Evolutionary conservation across 2,888 invertebrate genomes (phyloP), one percentile per base, ranked within the genome.

Genomic region (Catocala fraxini): DNA sequence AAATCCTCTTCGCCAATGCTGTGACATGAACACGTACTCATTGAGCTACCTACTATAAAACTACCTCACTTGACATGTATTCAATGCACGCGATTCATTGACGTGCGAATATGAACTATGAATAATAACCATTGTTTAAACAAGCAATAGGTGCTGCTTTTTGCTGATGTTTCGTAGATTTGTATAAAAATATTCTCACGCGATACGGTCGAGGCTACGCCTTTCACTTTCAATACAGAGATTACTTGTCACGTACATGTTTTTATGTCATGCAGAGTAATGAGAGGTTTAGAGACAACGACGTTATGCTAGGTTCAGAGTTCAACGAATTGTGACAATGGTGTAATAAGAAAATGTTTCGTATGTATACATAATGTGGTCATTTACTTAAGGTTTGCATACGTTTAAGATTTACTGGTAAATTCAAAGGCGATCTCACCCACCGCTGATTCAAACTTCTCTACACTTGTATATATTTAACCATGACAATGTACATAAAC

Each of bases 141-240:
- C 55, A 15, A 56, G 68, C 65, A 75, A 64, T 77, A 75, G 58
- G 62, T 64, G 59, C 45, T 51, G 65, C 63, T 71, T 68, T 54
- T 63, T 59, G 6, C 25, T 9, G 58, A 56, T 56, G n/a, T 34
- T 49, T 46, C 39, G 56, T 35, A 51, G 51, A 41, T 54, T 43
- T 60, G 12, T 53, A 59, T 51, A 58, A 63, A 70, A 76, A 73
- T 73, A 76, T 80, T 81, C 82, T 71, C 80, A 80, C 79, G 75
- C 73, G 71, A 75, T 72, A 59, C 68, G 42, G 61, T 74, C 79
- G 82, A 86, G 86, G 85, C 72, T 81, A 78, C 65, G 73, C 87
- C 86, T 87, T 87, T 87, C 86, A 84, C 87, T 87, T 85, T 83
- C 82, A 72, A 81, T 83, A 66, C 81, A 74, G 54, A 67, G 71